Conservation (phyloP, 2,888 invertebrate species). For the Strigamia maritima region DNA sequence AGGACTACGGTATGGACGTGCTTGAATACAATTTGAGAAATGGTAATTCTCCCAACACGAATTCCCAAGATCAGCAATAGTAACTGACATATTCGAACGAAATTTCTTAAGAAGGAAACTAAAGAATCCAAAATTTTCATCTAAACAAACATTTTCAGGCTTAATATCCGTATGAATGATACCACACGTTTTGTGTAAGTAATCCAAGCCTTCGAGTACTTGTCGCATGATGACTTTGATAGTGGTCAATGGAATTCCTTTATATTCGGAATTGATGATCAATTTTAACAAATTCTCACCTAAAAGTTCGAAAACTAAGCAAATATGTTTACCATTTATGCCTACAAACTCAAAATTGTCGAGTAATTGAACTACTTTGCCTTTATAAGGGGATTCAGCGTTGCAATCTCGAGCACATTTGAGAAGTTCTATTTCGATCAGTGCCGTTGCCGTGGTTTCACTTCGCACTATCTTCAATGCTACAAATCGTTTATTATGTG, state of each 20-base stretch:
- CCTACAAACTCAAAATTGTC: constrained; percentile 98
- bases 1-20: too few relatives aligned
- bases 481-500: background rate
- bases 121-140: too few relatives aligned
- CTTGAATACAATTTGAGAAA: too few relatives aligned
- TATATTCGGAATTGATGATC: constrained; percentile 96
- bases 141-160: constrained; percentile 64
- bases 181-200: too few relatives aligned
- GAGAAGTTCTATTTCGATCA: constrained; percentile 97
- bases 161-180: constrained; percentile 50
- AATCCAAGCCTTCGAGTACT: too few relatives aligned
- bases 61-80: too few relatives aligned
- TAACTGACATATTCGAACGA: too few relatives aligned
- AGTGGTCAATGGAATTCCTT: constrained; percentile 92
- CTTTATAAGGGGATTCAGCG: constrained; percentile 72
- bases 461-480: background rate
- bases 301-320: constrained; percentile 99
- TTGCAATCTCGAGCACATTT: constrained; percentile 88
- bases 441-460: constrained; percentile 44
- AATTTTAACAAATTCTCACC: constrained; percentile 97
- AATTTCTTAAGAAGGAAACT: too few relatives aligned
- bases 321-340: constrained; percentile 96
- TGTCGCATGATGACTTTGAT: constrained; percentile 94
- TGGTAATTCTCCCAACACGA: too few relatives aligned
- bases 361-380: constrained; percentile 93